These are phyloP conservation scores for Bombus balteatus DNA, from an alignment of 1,140 invertebrate species.

Conservation along the genomic window DNA sequence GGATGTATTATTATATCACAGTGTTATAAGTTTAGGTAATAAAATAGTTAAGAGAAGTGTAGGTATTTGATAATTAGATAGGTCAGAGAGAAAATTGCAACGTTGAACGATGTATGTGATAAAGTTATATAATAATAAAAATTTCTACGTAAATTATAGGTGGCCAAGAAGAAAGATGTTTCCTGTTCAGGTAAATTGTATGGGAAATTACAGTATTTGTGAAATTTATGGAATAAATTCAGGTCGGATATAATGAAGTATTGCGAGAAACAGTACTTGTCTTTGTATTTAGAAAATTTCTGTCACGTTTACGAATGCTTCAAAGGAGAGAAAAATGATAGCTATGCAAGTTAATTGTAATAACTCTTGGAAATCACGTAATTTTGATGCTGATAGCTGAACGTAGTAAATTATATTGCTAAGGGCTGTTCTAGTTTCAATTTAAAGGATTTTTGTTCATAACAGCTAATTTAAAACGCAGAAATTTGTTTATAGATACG, in stretches of 20 bases:
- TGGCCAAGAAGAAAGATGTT: too few species aligned
- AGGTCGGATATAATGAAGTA: too few species aligned
- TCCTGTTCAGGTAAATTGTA: too few species aligned
- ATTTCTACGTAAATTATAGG: too few species aligned
- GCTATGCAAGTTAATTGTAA: neutral
- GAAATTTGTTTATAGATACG: neutral
- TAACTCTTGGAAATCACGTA: neutral
- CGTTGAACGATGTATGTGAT: too few species aligned
- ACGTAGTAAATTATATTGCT: neutral
- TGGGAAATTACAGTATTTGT: too few species aligned
- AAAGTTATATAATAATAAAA: neutral
- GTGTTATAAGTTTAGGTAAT: too few species aligned
- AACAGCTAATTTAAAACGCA: neutral
- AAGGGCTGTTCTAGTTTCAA: neutral
- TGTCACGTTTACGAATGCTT: neutral
- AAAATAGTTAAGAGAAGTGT: too few species aligned
- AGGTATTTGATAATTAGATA: too few species aligned
- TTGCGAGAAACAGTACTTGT: neutral
- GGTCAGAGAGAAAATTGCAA: too few species aligned
- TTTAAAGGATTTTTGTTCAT: neutral
- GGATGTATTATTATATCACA: too few species aligned
- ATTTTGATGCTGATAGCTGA: neutral
- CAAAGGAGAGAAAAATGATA: neutral
- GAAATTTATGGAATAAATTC: too few species aligned
- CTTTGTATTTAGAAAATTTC: neutral